Conservation (phyloP, 2,797 vertebrate genomes). For the Crocodylus rhombifer region DNA sequence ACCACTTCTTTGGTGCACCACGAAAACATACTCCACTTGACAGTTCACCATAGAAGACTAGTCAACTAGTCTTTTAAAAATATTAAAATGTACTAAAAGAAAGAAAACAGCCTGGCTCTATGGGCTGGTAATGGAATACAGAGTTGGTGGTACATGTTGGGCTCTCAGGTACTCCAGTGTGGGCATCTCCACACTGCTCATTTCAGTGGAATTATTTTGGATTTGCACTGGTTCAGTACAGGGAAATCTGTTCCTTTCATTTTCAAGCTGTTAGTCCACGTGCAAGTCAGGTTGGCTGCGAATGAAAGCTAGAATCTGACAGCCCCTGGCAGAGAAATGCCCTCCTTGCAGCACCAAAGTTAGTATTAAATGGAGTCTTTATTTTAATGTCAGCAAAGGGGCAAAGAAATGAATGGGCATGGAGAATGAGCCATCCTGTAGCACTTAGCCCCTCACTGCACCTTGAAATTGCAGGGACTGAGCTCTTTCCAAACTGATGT, state of each 20-base stretch:
- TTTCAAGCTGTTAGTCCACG: background rate
- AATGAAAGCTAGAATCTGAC: fast-evolving
- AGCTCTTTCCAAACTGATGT: background rate
- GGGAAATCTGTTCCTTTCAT: background rate
- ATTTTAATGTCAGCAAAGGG: background rate
- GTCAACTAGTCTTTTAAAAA: background rate
- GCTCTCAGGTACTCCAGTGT: background rate
- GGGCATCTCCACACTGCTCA: background rate
- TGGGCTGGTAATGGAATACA: background rate
- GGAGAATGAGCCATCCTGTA: background rate
- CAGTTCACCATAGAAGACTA: too few species aligned
- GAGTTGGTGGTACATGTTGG: background rate
- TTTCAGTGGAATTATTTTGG: background rate
- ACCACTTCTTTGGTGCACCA: too few species aligned
- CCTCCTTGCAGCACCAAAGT: background rate
- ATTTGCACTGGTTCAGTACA: background rate
- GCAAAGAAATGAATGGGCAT: background rate
- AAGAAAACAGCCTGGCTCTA: background rate
- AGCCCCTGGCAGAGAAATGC: background rate
- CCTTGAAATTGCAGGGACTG: background rate
- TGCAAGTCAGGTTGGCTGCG: background rate
- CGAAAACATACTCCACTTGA: too few species aligned
- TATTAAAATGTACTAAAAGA: background rate
- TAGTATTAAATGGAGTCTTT: constrained; percentile 33
- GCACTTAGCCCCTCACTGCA: background rate